phyloP scores from a whole-genome alignment of 2,888 invertebrate species.

The Hypsopygia costalis region DNA sequence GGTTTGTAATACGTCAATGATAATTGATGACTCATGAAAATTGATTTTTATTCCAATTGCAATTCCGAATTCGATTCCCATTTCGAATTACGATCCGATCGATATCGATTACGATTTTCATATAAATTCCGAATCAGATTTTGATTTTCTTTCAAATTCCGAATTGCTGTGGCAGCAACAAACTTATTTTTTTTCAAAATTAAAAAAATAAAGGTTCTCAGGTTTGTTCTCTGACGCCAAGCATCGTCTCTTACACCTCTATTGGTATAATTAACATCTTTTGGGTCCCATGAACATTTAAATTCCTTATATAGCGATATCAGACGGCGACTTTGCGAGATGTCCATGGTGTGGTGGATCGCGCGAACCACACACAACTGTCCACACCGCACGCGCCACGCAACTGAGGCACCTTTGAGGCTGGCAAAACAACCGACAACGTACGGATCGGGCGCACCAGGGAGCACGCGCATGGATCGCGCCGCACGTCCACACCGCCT shows the following conservation, averaged over 20 bases:
- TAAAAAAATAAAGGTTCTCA: conserved; percentile 17
- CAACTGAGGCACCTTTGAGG: not conserved
- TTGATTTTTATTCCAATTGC: too few species aligned
- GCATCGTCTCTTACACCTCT: too few species aligned
- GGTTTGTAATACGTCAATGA: too few species aligned
- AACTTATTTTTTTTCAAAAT: conserved; percentile 20
- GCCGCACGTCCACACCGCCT: too few species aligned
- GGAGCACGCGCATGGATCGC: too few species aligned
- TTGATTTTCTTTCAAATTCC: conserved; percentile 17
- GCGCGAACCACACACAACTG: conserved; percentile 17
- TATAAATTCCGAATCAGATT: too few species aligned
- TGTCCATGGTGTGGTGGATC: conserved; percentile 15
- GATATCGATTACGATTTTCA: too few species aligned
- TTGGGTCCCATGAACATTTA: conserved; percentile 17
- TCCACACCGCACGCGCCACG: too few species aligned
- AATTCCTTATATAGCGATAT: conserved; percentile 17
- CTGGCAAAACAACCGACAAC: not conserved
- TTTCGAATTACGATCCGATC: conserved; percentile 21
- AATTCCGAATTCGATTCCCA: not conserved
- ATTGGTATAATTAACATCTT: conserved; percentile 16
- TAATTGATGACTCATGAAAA: too few species aligned
- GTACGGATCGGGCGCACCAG: not conserved
- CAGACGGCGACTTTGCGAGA: conserved; percentile 18
- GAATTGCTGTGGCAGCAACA: conserved; percentile 21
- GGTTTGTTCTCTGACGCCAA: too few species aligned